Conservation (phyloP, 2,113 vertebrate genomes). For the Periophthalmodon schlosseri region DNA sequence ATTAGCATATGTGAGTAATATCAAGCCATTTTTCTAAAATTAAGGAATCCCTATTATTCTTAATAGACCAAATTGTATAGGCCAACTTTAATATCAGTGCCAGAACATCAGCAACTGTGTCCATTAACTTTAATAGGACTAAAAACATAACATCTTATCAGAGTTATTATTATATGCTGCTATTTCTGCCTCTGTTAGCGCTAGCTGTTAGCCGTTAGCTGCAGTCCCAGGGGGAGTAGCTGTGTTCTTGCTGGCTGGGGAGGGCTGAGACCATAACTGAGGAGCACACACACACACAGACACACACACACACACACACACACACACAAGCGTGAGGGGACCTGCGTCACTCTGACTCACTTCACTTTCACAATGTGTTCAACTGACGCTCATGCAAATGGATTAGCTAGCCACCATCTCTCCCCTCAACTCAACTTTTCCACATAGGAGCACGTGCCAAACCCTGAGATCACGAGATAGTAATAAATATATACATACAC, state of each 20-base stretch:
- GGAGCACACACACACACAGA: constrained; percentile 51
- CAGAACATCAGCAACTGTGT: not conserved
- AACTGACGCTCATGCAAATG: constrained; percentile 75
- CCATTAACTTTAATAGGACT: too few species aligned
- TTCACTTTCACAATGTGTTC: constrained; percentile 79
- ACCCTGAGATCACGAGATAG: not conserved
- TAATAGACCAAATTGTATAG: not conserved
- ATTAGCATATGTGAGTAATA: too few species aligned
- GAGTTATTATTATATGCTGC: not conserved
- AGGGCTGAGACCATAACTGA: not conserved
- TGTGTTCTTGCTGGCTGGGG: not conserved
- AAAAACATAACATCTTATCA: not conserved
- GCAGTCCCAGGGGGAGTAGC: not conserved
- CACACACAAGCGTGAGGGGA: constrained; percentile 59
- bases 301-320: constrained; percentile 49
- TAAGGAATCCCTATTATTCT: too few species aligned
- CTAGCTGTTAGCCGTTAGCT: not conserved
- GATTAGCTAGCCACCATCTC: constrained; percentile 24
- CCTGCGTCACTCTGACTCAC: constrained; percentile 80
- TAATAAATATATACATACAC: not conserved
- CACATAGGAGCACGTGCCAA: not conserved
- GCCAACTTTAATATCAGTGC: too few species aligned
- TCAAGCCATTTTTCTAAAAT: not conserved
- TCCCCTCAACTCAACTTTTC: constrained; percentile 9
- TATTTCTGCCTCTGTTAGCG: not conserved